These are phyloP conservation scores for Aurelia coerulea DNA, from an alignment of 30 jellyfish, hydroid and myxozoan species.

Conservation along the genomic window DNA sequence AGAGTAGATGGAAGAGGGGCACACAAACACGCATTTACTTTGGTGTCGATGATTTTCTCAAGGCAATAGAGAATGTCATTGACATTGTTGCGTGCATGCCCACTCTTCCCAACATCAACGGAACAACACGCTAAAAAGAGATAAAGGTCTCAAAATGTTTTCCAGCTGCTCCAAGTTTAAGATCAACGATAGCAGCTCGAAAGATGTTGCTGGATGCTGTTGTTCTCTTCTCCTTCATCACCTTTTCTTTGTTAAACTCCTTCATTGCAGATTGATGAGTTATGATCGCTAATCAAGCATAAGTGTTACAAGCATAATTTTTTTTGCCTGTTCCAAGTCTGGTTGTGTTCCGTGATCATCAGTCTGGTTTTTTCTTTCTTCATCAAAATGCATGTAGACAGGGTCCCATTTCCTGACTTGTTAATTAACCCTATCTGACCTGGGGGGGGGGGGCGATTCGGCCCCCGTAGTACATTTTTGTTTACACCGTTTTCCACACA, in stretches of 20 bases:
- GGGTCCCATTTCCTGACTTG: too few species aligned
- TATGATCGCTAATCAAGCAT: conserved; percentile 14
- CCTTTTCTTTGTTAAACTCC: not conserved
- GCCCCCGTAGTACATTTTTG: too few species aligned
- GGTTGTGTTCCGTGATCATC: conserved; percentile 29
- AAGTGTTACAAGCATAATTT: conserved; percentile 16
- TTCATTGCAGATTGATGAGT: conserved; percentile 27
- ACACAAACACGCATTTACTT: conserved; percentile 13
- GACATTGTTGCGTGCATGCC: conserved; percentile 60
- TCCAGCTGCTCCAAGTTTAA: conserved; percentile 55
- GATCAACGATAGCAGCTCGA: conserved; percentile 28
- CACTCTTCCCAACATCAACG: conserved; percentile 72
- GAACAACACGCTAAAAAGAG: conserved; percentile 44
- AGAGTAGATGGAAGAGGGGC: conserved; percentile 56
- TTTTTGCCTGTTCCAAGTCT: conserved; percentile 31
- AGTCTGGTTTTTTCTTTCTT: too few species aligned
- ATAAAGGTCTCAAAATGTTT: conserved; percentile 25
- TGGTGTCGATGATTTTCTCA: conserved; percentile 16
- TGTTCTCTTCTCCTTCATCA: conserved; percentile 22
- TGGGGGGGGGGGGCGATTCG: too few species aligned
- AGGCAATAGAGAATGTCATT: conserved; percentile 54
- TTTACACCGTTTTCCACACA: too few species aligned
- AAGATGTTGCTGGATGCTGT: conserved; percentile 29
- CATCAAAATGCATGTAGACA: too few species aligned
- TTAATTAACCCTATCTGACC: too few species aligned